A percentile compares a stretch with the other conserved stretches of the same genome.
Conservation (phyloP, 2,797 vertebrate genomes). For the Dipus sagitta region DNA sequence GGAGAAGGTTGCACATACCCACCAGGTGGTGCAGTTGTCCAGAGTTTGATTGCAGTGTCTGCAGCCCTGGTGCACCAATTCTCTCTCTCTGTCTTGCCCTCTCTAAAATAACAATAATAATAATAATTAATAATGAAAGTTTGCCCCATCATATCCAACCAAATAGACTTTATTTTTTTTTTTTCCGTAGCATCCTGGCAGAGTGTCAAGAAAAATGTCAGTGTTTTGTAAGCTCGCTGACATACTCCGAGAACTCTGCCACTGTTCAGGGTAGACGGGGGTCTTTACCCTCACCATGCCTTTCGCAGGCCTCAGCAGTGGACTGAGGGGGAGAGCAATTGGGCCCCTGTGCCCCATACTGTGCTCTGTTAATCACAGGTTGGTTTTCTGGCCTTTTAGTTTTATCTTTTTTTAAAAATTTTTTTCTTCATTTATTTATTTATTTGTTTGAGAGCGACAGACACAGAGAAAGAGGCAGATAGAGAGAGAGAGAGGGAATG, state of each 20-base stretch:
- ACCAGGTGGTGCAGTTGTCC: no score
- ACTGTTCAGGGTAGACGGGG: neutral
- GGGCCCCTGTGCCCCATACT: neutral
- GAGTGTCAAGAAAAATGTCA: neutral
- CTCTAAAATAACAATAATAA: no score
- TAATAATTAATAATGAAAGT: neutral
- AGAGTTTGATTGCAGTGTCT: no score
- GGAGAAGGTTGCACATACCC: no score
- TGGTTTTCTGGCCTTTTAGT: neutral
- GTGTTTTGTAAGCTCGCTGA: neutral
- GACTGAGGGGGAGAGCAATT: neutral
- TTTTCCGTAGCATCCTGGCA: neutral
- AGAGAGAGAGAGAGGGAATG: no score
- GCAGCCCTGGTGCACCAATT: no score
- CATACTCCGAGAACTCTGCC: neutral
- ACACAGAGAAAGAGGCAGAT: no score
- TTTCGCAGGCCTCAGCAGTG: neutral
- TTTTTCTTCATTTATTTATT: no score
- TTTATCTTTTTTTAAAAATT: conserved; percentile 44
- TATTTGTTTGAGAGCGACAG: no score
- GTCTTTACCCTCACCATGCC: conserved; percentile 20
- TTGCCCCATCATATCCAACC: neutral
- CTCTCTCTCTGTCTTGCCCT: no score
- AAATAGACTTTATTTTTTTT: neutral
- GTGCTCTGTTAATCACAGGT: neutral